These are phyloP conservation scores for Cryptophagus acutangulus DNA, from an alignment of 2,888 invertebrate species.

Conservation along the genomic window DNA sequence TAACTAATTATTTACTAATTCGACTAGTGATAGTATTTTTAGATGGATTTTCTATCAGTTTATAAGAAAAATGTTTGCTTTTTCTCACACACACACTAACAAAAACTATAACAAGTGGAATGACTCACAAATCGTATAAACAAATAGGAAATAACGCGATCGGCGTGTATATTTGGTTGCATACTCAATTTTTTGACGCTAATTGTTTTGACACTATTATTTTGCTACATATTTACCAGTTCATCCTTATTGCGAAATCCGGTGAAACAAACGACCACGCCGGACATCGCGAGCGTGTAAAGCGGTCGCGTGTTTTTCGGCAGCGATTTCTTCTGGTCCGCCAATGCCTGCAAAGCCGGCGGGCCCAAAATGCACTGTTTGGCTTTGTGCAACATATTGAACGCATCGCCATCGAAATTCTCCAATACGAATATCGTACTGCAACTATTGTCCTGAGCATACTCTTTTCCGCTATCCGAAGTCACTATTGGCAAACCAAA, in stretches of 20 bases:
- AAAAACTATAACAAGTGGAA: too few relatives aligned
- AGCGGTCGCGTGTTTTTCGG: constrained; percentile 75
- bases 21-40: too few relatives aligned
- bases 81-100: too few relatives aligned
- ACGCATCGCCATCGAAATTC: constrained; percentile 68
- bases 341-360: constrained; percentile 71
- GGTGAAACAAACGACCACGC: constrained; percentile 85
- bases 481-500: constrained; percentile 60
- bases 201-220: too few relatives aligned
- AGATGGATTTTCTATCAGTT: too few relatives aligned
- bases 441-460: constrained; percentile 54
- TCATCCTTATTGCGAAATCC: constrained; percentile 87
- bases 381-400: constrained; percentile 61
- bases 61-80: too few relatives aligned
- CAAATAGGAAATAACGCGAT: too few relatives aligned
- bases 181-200: too few relatives aligned
- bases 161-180: too few relatives aligned
- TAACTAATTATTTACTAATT: too few relatives aligned
- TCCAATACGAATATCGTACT: constrained; percentile 69
- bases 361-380: constrained; percentile 74
- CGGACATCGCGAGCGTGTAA: constrained; percentile 83
- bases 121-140: too few relatives aligned
- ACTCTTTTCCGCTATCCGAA: constrained; percentile 59
- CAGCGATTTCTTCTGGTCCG: constrained; percentile 65
- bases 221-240: too few relatives aligned